Evolutionary conservation across 2,797 vertebrate species (phyloP).

Genomic region (Coccyzus lansbergi): DNA sequence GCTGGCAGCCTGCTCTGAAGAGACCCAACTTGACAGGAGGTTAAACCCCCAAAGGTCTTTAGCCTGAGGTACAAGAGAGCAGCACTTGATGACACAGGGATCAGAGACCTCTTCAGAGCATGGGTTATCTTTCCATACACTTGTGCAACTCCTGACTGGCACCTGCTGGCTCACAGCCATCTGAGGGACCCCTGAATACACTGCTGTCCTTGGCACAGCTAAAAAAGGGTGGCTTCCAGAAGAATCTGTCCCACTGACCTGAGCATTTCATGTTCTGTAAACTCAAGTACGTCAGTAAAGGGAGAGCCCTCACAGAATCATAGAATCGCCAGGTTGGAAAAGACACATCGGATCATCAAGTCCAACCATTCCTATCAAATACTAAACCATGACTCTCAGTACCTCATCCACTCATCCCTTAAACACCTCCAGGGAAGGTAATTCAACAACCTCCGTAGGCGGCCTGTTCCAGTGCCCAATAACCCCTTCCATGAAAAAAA

Average conservation of each 20-base stretch:
- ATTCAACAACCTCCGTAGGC: too few species aligned
- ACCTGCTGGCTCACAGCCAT: not conserved
- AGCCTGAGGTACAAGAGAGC: not conserved
- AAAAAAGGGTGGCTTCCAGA: not conserved
- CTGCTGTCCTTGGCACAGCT: not conserved
- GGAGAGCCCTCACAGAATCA: not conserved
- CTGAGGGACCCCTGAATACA: not conserved
- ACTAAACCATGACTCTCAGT: too few species aligned
- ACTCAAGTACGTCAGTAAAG: not conserved
- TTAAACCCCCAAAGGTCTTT: not conserved
- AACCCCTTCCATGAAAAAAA: too few species aligned
- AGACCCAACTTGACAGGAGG: not conserved
- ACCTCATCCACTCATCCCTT: too few species aligned
- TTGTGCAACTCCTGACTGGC: not conserved
- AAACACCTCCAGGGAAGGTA: too few species aligned
- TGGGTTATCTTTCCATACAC: not conserved
- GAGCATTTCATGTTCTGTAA: not conserved
- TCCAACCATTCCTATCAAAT: too few species aligned
- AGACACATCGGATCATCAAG: too few species aligned
- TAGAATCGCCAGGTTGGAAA: too few species aligned
- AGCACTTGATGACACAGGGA: fast-evolving
- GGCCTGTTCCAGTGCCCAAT: too few species aligned
- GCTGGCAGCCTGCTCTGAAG: too few species aligned
- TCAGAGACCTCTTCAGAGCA: not conserved
- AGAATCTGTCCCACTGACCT: not conserved